These are phyloP conservation scores for Sciurus niger DNA, from an alignment of 2,113 vertebrate genomes.

Conservation along the genomic window DNA sequence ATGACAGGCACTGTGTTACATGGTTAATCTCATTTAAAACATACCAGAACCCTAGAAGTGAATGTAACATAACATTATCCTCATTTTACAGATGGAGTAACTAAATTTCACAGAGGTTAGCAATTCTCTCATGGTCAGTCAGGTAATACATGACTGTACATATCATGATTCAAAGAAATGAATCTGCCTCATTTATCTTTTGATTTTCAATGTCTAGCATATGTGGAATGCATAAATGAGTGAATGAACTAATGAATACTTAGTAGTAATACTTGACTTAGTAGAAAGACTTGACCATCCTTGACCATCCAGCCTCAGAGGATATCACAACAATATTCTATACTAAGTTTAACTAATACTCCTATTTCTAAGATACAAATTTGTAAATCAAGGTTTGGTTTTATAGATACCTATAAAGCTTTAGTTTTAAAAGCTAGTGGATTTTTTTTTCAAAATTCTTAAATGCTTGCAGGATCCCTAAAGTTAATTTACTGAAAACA, in stretches of 20 bases:
- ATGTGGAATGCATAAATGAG: neutral
- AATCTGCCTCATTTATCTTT: constrained; percentile 34
- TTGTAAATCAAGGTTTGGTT: constrained; percentile 24
- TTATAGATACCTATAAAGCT: neutral
- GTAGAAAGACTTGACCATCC: neutral
- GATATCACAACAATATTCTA: neutral
- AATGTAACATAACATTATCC: neutral
- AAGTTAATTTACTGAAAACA: constrained; percentile 35
- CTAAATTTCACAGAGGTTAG: neutral
- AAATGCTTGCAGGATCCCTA: neutral
- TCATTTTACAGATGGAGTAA: constrained; percentile 32
- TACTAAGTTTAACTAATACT: neutral
- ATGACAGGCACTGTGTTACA: neutral
- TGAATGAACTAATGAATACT: neutral
- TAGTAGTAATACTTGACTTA: too few species aligned
- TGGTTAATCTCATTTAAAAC: neutral
- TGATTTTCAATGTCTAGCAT: neutral
- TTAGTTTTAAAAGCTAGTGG: constrained; percentile 30
- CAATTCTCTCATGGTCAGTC: neutral
- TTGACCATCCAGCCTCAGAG: neutral
- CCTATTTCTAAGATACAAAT: constrained; percentile 2
- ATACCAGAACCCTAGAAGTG: neutral
- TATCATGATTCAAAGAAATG: neutral
- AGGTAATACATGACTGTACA: neutral
- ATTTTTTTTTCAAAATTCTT: constrained; percentile 27